These are phyloP conservation scores for Saimiri boliviensis DNA, from an alignment of 2,113 vertebrate species.

Conservation along the genomic window DNA sequence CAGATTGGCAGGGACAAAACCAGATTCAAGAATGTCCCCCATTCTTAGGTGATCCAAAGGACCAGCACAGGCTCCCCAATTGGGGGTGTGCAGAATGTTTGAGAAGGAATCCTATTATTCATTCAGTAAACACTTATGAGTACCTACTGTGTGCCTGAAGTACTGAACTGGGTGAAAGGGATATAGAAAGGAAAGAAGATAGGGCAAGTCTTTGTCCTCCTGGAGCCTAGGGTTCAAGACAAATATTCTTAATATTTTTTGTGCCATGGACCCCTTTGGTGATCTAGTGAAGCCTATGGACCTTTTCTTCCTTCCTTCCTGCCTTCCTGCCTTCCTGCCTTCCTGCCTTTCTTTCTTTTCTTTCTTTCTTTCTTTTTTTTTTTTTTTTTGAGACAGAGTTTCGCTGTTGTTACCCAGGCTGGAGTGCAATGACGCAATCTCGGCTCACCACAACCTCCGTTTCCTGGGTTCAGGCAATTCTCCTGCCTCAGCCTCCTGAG, in stretches of 20 bases:
- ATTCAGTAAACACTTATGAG: slow-evolving; percentile 51
- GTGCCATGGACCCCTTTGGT: neutral
- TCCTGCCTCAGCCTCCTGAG: no score
- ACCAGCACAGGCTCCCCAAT: neutral
- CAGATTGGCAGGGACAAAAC: slow-evolving; percentile 50
- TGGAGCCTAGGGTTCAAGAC: slow-evolving; percentile 42
- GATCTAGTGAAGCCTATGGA: neutral
- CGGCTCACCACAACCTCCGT: no score
- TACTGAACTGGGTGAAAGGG: slow-evolving; percentile 6
- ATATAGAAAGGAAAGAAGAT: slow-evolving; percentile 31
- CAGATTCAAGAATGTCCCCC: slow-evolving; percentile 30
- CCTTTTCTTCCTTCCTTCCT: neutral
- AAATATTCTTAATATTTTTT: neutral
- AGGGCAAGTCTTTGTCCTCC: neutral
- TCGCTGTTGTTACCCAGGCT: no score
- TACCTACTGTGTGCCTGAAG: neutral
- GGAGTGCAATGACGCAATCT: no score
- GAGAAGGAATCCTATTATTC: slow-evolving; percentile 17
- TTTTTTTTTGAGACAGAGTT: no score
- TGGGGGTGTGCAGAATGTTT: neutral
- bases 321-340: no score
- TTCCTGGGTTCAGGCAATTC: no score
- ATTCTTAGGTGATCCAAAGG: slow-evolving; percentile 27
- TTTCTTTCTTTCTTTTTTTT: no score
- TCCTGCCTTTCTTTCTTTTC: no score